A percentile compares a stretch with the other conserved stretches of the same genome.
Conservation (phyloP, 1,140 invertebrate species). For the Drosophila funebris region DNA sequence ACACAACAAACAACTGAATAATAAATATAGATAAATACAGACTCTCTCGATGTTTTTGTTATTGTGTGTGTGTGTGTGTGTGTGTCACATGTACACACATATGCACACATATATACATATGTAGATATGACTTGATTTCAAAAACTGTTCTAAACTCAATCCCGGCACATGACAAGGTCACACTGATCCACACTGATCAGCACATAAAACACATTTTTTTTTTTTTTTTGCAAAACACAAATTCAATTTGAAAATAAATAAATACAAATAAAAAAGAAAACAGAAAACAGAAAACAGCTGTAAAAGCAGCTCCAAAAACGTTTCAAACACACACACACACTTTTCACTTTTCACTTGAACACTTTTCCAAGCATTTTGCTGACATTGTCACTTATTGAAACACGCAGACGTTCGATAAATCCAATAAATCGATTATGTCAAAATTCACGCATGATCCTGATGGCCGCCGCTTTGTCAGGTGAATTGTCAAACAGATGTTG, state of each 20-base stretch:
- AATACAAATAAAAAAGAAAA: no score
- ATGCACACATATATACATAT: neutral
- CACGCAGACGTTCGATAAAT: neutral
- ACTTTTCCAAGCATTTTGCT: neutral
- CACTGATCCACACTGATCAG: no score
- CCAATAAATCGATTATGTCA: neutral
- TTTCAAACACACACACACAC: neutral
- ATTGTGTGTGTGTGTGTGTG: neutral
- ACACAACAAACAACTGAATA: constrained; percentile 20
- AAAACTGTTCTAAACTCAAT: no score
- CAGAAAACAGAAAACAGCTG: no score
- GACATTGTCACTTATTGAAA: neutral
- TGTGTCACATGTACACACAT: neutral
- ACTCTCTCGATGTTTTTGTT: neutral
- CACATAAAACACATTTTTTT: no score
- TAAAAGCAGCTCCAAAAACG: neutral
- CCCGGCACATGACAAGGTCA: no score
- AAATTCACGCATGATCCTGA: neutral
- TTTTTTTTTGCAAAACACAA: no score
- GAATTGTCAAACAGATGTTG: constrained; percentile 62
- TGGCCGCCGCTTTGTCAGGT: neutral
- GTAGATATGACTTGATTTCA: neutral
- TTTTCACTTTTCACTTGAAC: neutral
- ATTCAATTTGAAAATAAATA: no score
- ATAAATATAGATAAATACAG: neutral